phyloP scores from a whole-genome alignment of 2,888 invertebrate species.

The Oeneis ivallda region DNA sequence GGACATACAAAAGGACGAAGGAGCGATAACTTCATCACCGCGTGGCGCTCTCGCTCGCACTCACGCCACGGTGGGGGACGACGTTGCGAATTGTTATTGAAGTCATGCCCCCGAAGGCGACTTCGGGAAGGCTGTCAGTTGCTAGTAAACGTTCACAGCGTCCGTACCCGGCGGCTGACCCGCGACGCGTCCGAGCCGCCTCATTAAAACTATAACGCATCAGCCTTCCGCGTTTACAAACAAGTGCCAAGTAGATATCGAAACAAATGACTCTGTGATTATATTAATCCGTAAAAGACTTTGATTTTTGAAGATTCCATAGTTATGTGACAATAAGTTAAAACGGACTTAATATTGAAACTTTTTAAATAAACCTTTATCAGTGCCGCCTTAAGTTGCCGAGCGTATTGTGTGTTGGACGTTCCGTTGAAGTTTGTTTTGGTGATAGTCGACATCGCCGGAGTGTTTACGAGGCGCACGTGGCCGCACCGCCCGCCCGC shows the following conservation, averaged over 20 bases:
- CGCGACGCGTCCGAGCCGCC: slow-evolving; percentile 61
- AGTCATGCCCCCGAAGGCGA: slow-evolving; percentile 82
- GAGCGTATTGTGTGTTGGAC: slow-evolving; percentile 33
- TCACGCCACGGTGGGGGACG: slow-evolving; percentile 78
- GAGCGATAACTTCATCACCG: slow-evolving; percentile 82
- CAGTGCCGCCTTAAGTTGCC: slow-evolving; percentile 27
- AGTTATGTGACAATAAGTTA: slow-evolving; percentile 52
- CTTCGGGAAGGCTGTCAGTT: slow-evolving; percentile 82
- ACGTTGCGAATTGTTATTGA: slow-evolving; percentile 83
- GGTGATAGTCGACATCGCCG: slow-evolving; percentile 37
- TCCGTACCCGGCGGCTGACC: slow-evolving; percentile 70
- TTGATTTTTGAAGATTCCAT: slow-evolving; percentile 33
- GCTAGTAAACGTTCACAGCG: slow-evolving; percentile 79
- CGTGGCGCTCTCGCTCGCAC: slow-evolving; percentile 75
- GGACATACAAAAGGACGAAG: slow-evolving; percentile 83
- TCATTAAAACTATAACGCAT: slow-evolving; percentile 59
- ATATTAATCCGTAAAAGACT: slow-evolving; percentile 48
- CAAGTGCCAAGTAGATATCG: slow-evolving; percentile 65
- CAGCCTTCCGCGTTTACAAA: slow-evolving; percentile 57
- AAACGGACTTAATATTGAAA: slow-evolving; percentile 46
- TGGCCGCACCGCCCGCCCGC: slow-evolving; percentile 66
- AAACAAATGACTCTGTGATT: slow-evolving; percentile 61
- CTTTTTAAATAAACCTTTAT: slow-evolving; percentile 48
- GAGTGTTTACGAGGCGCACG: slow-evolving; percentile 76
- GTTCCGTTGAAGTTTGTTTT: slow-evolving; percentile 41